Evolutionary conservation across 2,888 invertebrate species (phyloP).

Genomic region (Cataglyphis rosenhaueri): DNA sequence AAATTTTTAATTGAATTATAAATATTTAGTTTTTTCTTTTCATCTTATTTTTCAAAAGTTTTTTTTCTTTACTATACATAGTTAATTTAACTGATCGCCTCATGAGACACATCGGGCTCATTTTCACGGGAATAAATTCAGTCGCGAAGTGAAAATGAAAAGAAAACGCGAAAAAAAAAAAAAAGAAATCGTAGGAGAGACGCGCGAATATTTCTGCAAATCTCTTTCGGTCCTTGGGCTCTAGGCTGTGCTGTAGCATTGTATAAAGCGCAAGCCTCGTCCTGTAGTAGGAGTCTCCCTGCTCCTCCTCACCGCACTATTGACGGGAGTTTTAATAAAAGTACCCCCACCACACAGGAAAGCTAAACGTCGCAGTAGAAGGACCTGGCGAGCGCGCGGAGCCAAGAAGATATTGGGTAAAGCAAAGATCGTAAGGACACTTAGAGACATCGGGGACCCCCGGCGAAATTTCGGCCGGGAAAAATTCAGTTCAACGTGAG

Average conservation of each 20-base stretch:
- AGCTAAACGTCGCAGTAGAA: conserved; percentile 76
- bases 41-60: background rate
- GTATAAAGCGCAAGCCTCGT: conserved; percentile 77
- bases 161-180: background rate
- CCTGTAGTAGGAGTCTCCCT: conserved; percentile 76
- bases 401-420: conserved; percentile 82
- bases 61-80: background rate
- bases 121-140: conserved; percentile 39
- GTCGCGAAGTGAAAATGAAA: conserved; percentile 20
- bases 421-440: conserved; percentile 81
- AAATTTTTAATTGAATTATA: background rate
- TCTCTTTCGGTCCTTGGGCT: conserved; percentile 74
- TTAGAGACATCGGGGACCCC: conserved; percentile 70
- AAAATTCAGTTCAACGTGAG: conserved; percentile 60
- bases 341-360: conserved; percentile 82
- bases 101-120: conserved; percentile 15
- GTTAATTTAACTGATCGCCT: conserved; percentile 18
- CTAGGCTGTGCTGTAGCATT: conserved; percentile 73
- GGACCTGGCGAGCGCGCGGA: conserved; percentile 74
- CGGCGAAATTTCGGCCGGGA: conserved; percentile 63
- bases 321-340: conserved; percentile 85
- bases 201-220: conserved; percentile 44
- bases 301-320: conserved; percentile 80
- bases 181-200: conserved; percentile 34
- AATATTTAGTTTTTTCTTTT: background rate